These are phyloP conservation scores for Eulemur albifrons DNA, from an alignment of 2,797 vertebrate species.

Conservation along the genomic window DNA sequence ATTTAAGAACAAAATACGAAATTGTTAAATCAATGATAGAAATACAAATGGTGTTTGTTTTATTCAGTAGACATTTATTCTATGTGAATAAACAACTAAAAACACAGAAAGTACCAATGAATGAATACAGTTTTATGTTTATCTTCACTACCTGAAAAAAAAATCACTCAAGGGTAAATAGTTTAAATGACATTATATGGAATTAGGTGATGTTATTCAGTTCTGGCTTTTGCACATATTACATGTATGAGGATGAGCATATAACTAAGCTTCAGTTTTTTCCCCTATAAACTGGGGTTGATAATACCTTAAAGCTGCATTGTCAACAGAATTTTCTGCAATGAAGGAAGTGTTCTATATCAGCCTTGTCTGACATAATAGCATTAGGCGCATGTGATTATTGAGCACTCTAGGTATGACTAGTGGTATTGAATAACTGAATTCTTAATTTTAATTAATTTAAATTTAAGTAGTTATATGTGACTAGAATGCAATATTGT, in stretches of 20 bases:
- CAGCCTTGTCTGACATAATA: not conserved
- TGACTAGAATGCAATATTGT: not conserved
- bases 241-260: not conserved
- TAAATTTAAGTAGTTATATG: not conserved
- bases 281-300: not conserved
- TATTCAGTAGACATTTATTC: not conserved
- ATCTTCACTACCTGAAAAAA: not conserved
- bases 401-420: not conserved
- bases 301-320: not conserved
- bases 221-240: not conserved
- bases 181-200: not conserved
- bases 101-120: not conserved
- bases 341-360: not conserved
- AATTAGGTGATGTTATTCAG: not conserved
- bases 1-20: not conserved
- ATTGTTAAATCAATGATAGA: not conserved
- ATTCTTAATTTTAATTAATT: not conserved
- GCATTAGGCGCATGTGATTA: not conserved
- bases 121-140: not conserved
- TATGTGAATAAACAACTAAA: not conserved
- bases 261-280: not conserved
- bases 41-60: not conserved
- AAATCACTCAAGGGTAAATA: not conserved
- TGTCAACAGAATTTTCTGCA: not conserved
- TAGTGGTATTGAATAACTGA: not conserved